Evolutionary conservation across 1,140 invertebrate species (phyloP), one percentile per base, ranked within the genome.

Genomic region (Drosophila tropicalis): DNA sequence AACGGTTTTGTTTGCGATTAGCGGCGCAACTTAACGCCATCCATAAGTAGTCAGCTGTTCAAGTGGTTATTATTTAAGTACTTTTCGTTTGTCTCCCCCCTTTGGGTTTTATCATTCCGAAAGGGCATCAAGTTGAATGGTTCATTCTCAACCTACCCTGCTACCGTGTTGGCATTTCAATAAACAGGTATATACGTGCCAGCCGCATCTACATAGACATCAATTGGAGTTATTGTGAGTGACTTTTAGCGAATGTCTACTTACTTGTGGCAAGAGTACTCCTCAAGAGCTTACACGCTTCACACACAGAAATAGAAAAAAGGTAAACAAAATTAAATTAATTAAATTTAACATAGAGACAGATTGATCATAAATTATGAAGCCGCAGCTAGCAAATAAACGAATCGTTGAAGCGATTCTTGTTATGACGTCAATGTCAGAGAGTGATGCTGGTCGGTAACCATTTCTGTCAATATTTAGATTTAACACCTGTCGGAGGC

Each of bases 261-360:
- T 10, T 36, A 36, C 9, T 34, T 34, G 9, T 34, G 32, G 32
- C 6, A 34, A 9, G 9, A 6, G 32, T 34, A 34, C n/a, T 62
- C 55, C 66, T 82, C 69, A 79, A 86, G 79, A 84, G 82, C 62
- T 61, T 72, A 62, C 83, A 82, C 79, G 62, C 70, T 75, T 67
- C 67, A 6, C 29, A 29, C 29, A 29, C 29, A 29, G 5, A 29
- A 29, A 29, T 0, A 22, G 51, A 54, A 62, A 12, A 68, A 6
- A 25, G 17, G 9, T 22, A 72, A 51, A 9, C 6, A 51, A 12
- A 51, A 51, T 22, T 51, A 51, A 51, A 51, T 51, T 51, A 51
- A 51, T 51, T 22, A 51, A 51, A 51, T 51, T 12, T 51, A 22
- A 51, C 17, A 22, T 51, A 51, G 44, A 51, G 41, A 44, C 15